phyloP scores from a whole-genome alignment of 2,113 vertebrate genomes.

The Excalfactoria chinensis region DNA sequence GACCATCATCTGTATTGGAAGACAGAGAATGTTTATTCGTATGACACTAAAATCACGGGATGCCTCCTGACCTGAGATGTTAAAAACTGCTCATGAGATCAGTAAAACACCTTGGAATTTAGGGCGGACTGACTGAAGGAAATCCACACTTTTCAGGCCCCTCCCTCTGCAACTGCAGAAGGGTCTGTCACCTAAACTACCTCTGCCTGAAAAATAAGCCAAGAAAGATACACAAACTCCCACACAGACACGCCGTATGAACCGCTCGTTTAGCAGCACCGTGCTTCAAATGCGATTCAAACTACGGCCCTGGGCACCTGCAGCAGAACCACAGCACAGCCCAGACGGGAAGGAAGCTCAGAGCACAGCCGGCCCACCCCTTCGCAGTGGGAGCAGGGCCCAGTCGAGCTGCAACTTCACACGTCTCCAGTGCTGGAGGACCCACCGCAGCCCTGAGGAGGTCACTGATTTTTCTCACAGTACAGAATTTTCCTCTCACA shows the following conservation, averaged over 20 bases:
- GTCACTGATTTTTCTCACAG: not conserved
- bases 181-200: not conserved
- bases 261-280: not conserved
- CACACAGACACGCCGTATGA: fast-evolving
- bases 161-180: not conserved
- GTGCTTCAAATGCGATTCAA: fast-evolving
- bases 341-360: not conserved
- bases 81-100: not conserved
- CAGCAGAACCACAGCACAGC: not conserved
- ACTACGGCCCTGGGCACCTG: not conserved
- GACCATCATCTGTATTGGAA: slow-evolving; percentile 88
- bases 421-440: not conserved
- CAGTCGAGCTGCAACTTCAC: not conserved
- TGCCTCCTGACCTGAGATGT: not conserved
- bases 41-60: not conserved
- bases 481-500: not conserved
- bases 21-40: not conserved
- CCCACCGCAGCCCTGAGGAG: not conserved
- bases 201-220: not conserved
- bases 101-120: not conserved
- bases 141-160: not conserved
- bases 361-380: not conserved
- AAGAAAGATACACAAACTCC: not conserved
- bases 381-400: not conserved
- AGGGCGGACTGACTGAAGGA: not conserved